phyloP scores from a whole-genome alignment of 2,888 invertebrate genomes.

The Phaedon cochleariae region DNA sequence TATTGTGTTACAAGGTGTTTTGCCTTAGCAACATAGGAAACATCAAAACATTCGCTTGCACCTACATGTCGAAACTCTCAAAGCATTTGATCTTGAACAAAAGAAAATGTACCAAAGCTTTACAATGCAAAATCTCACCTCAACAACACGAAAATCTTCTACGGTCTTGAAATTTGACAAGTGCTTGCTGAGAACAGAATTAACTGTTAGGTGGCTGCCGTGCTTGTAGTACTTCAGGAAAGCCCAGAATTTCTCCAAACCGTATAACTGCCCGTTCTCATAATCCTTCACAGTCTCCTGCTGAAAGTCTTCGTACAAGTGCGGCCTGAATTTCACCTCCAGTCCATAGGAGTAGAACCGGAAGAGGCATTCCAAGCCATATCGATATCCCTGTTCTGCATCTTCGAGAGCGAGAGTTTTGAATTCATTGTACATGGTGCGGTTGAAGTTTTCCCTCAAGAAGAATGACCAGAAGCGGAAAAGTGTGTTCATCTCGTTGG shows the following conservation, averaged over 20 bases:
- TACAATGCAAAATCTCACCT: conserved; percentile 65
- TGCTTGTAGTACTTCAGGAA: conserved; percentile 96
- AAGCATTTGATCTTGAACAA: too few relatives aligned
- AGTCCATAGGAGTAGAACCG: conserved; percentile 98
- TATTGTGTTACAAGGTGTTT: too few relatives aligned
- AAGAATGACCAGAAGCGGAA: conserved; percentile 99
- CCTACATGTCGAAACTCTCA: too few relatives aligned
- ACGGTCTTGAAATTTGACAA: conserved; percentile 84
- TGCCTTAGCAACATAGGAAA: too few relatives aligned
- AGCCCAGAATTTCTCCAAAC: conserved; percentile 99
- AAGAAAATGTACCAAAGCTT: too few relatives aligned
- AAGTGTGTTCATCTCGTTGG: conserved; percentile 99
- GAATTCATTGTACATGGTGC: conserved; percentile 98
- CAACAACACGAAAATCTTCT: conserved; percentile 87
- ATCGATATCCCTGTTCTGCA: conserved; percentile 88
- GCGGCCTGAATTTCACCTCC: conserved; percentile 94
- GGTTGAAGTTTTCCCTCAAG: conserved; percentile 96
- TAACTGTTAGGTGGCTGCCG: conserved; percentile 76
- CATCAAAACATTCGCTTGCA: too few relatives aligned
- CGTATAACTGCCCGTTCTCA: conserved; percentile 94
- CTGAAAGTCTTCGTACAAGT: conserved; percentile 96
- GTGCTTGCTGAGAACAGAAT: conserved; percentile 75
- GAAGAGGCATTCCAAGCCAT: conserved; percentile 87
- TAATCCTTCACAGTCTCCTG: conserved; percentile 89
- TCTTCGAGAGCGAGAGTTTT: conserved; percentile 92